Conservation (phyloP, 2,888 invertebrate genomes). For the Xestia c-nigrum region DNA sequence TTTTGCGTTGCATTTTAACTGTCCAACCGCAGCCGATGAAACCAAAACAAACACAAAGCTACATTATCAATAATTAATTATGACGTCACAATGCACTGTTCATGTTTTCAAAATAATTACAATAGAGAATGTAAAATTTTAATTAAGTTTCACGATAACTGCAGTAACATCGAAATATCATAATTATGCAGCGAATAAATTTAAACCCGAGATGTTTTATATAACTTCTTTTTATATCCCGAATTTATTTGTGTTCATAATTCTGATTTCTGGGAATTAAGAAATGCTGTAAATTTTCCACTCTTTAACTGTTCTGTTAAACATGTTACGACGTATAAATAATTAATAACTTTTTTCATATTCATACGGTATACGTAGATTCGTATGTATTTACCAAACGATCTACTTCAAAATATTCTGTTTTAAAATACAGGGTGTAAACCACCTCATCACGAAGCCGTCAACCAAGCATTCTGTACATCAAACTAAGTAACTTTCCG, state of each 20-base stretch:
- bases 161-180: neutral
- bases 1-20: neutral
- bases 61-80: constrained; percentile 23
- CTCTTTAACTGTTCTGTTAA: neutral
- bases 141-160: constrained; percentile 12
- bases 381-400: neutral
- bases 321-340: neutral
- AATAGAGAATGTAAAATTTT: neutral
- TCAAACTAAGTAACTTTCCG: no score
- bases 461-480: no score
- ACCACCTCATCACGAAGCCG: no score
- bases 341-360: neutral
- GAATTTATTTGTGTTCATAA: neutral
- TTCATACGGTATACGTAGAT: no score
- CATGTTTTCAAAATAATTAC: constrained; percentile 1
- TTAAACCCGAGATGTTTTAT: neutral
- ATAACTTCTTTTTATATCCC: neutral
- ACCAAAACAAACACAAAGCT: constrained; percentile 5
- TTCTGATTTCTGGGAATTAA: no score
- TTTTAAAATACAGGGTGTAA: neutral
- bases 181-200: neutral
- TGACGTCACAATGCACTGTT: neutral
- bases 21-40: neutral
- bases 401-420: neutral
- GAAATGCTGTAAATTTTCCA: neutral